Evolutionary conservation across 1,140 invertebrate species (phyloP).

Genomic region (silkworm (Bombyx mori)): DNA sequence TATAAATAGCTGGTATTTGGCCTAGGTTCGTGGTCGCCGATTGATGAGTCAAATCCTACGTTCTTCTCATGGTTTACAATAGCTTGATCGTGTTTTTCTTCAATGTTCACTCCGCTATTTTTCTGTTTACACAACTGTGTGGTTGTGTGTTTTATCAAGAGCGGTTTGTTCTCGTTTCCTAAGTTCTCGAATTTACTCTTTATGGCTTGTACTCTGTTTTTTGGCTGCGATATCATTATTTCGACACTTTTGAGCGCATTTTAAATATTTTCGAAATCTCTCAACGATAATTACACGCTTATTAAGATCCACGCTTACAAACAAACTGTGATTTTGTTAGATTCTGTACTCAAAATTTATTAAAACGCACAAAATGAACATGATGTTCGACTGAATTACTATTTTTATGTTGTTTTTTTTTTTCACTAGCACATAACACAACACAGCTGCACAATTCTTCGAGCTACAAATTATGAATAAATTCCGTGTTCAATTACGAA

Average conservation of each 20-base stretch:
- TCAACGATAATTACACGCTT: neutral
- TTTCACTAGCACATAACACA: conserved; percentile 5
- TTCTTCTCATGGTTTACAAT: conserved; percentile 25
- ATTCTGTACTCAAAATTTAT: neutral
- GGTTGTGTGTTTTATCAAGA: conserved; percentile 18
- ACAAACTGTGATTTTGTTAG: neutral
- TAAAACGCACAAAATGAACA: neutral
- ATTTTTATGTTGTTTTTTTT: conserved; percentile 10
- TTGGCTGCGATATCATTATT: conserved; percentile 62
- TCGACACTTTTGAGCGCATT: conserved; percentile 19
- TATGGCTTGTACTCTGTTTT: conserved; percentile 67
- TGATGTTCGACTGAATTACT: conserved; percentile 3
- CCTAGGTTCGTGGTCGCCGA: conserved; percentile 33
- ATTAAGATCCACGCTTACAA: neutral
- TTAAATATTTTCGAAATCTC: neutral
- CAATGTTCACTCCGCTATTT: conserved; percentile 13
- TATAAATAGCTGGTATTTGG: conserved; percentile 59
- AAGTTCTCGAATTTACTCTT: conserved; percentile 67
- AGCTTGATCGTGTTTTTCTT: conserved; percentile 21
- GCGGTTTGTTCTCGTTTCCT: conserved; percentile 30
- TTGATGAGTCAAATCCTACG: conserved; percentile 27
- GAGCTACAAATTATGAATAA: conserved; percentile 11
- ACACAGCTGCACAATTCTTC: conserved; percentile 21
- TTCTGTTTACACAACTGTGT: conserved; percentile 30
- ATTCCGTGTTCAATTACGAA: neutral